These are phyloP conservation scores for Syngnathus floridae DNA, from an alignment of 2,113 vertebrate genomes.

Conservation along the genomic window DNA sequence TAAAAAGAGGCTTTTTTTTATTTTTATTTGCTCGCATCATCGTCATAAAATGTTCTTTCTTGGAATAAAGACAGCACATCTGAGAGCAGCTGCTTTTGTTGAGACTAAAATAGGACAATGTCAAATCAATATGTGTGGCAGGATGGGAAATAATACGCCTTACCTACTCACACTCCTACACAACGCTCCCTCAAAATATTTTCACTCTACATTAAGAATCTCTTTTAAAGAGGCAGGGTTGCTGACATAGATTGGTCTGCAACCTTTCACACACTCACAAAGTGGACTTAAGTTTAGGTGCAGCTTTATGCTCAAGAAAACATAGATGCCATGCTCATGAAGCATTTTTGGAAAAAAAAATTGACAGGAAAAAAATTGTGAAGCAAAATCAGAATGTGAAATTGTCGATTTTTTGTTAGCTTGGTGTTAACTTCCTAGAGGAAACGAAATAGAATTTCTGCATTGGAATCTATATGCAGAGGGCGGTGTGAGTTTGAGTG, in stretches of 20 bases:
- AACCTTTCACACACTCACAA: background rate
- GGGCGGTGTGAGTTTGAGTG: slow-evolving; percentile 53
- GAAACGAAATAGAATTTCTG: slow-evolving; percentile 23
- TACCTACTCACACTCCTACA: slow-evolving; percentile 47
- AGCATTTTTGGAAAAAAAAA: slow-evolving; percentile 3
- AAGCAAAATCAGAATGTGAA: background rate
- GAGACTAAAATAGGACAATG: slow-evolving; percentile 51
- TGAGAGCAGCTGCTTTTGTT: slow-evolving; percentile 36
- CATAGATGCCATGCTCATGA: background rate
- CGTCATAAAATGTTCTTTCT: slow-evolving; percentile 12
- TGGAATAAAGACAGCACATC: slow-evolving; percentile 44
- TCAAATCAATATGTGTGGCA: slow-evolving; percentile 49
- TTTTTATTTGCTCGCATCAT: slow-evolving; percentile 21
- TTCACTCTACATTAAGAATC: slow-evolving; percentile 24
- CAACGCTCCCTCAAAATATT: slow-evolving; percentile 19
- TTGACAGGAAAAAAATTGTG: background rate
- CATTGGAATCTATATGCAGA: slow-evolving; percentile 38
- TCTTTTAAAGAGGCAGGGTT: slow-evolving; percentile 43
- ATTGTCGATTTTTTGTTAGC: background rate
- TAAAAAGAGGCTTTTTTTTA: slow-evolving; percentile 36
- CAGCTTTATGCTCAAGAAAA: background rate
- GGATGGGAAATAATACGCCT: slow-evolving; percentile 49
- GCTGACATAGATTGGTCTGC: background rate
- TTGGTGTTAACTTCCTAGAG: slow-evolving; percentile 2
- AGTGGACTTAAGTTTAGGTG: background rate